Evolutionary conservation across 2,797 vertebrate species (phyloP).

Genomic region (Pachyuromys duprasi): DNA sequence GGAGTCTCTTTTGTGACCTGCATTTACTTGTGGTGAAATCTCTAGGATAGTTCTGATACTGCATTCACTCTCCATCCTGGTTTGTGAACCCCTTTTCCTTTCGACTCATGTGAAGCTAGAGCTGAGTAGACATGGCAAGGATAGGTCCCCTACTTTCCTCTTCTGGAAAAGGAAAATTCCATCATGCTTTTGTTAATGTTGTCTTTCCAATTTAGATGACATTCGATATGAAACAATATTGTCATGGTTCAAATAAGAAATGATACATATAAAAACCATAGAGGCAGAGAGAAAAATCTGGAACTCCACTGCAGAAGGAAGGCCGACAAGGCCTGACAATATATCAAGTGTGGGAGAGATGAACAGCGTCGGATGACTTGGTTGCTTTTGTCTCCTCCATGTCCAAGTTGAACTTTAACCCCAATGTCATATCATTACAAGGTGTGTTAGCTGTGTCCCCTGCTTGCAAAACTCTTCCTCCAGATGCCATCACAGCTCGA

Average conservation of each 20-base stretch:
- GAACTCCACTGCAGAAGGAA: not conserved
- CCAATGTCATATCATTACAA: not conserved
- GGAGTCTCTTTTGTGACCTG: not conserved
- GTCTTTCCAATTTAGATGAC: not conserved
- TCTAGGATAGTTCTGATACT: not conserved
- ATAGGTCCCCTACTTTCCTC: rapidly evolving
- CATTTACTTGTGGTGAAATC: not conserved
- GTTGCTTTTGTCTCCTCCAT: not conserved
- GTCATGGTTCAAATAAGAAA: not conserved
- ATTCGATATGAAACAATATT: not conserved
- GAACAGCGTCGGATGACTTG: not conserved
- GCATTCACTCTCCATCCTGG: not conserved
- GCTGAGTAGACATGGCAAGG: rapidly evolving
- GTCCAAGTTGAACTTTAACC: not conserved
- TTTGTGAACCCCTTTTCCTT: not conserved
- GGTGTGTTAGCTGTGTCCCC: not conserved
- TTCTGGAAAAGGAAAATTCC: too few species aligned
- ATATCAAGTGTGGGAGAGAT: not conserved
- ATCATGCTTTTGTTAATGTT: not conserved
- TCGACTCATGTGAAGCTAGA: not conserved
- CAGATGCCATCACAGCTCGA: not conserved
- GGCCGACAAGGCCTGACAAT: too few species aligned
- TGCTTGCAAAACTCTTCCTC: not conserved
- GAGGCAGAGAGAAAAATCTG: not conserved
- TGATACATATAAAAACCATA: not conserved